phyloP scores from a whole-genome alignment of 2,888 invertebrate species.

The Heliconius aoede region DNA sequence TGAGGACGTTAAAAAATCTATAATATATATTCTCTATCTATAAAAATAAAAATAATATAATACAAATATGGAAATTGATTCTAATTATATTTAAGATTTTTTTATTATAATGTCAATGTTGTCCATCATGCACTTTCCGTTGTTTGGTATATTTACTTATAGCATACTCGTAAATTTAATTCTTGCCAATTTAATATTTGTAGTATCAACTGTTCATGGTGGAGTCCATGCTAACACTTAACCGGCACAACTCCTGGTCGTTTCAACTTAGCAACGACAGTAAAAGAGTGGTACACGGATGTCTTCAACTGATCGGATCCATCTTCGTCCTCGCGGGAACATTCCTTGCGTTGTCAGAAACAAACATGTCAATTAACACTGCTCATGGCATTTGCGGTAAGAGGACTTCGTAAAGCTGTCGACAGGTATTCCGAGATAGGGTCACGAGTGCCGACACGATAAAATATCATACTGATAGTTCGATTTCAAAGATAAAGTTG shows the following conservation, averaged over 20 bases:
- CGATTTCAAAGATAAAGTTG: constrained; percentile 10
- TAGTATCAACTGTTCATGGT: constrained; percentile 81
- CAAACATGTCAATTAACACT: constrained; percentile 63
- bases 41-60: no score
- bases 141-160: no score
- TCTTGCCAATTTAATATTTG: constrained; percentile 48
- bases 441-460: constrained; percentile 5
- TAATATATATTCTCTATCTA: no score
- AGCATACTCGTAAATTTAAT: background rate
- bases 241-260: constrained; percentile 80
- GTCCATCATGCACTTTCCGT: no score
- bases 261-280: constrained; percentile 69
- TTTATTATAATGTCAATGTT: no score
- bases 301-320: constrained; percentile 79
- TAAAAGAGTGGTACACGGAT: constrained; percentile 78
- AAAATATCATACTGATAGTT: constrained; percentile 18
- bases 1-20: no score
- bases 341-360: constrained; percentile 72
- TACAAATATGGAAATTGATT: no score
- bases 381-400: constrained; percentile 79
- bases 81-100: no score
- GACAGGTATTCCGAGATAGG: constrained; percentile 21
- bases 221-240: constrained; percentile 77
- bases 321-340: constrained; percentile 79
- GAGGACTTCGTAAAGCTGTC: constrained; percentile 40